These are phyloP conservation scores for Tychaedon coryphoeus DNA, from an alignment of 2,113 vertebrate genomes.

Conservation along the genomic window DNA sequence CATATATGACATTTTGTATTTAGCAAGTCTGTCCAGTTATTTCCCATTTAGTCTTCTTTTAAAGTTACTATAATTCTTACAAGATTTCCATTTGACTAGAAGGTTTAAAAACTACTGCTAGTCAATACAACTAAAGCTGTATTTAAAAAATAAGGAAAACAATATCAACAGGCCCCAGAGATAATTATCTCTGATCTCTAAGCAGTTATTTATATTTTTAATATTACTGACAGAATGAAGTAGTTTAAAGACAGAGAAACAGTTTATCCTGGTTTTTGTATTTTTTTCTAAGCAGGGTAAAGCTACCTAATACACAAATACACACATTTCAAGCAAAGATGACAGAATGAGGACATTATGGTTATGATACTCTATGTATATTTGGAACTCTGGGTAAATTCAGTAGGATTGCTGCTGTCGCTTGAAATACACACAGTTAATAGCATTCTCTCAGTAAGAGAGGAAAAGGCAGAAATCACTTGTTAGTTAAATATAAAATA, in stretches of 20 bases:
- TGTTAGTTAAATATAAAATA: neutral
- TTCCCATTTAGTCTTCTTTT: neutral
- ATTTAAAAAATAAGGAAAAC: conserved; percentile 37
- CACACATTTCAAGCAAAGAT: conserved; percentile 54
- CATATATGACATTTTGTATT: neutral
- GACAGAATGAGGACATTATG: conserved; percentile 63
- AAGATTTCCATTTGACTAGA: neutral
- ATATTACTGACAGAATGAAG: neutral
- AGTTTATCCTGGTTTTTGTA: neutral
- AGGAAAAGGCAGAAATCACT: neutral
- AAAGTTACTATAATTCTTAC: neutral
- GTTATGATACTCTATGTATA: neutral
- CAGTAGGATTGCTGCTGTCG: neutral
- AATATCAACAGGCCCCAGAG: conserved; percentile 3
- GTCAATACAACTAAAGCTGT: conserved; percentile 8
- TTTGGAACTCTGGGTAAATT: conserved; percentile 21
- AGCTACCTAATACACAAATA: conserved; percentile 45
- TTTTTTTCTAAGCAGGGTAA: neutral
- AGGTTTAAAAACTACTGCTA: conserved; percentile 7
- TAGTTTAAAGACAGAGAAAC: neutral
- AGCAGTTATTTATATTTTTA: neutral
- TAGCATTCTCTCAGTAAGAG: neutral
- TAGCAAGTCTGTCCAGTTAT: neutral
- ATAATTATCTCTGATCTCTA: conserved; percentile 34
- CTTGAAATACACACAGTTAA: neutral